Evolutionary conservation across 1,140 invertebrate species (phyloP).

Genomic region (Drosophila insularis): DNA sequence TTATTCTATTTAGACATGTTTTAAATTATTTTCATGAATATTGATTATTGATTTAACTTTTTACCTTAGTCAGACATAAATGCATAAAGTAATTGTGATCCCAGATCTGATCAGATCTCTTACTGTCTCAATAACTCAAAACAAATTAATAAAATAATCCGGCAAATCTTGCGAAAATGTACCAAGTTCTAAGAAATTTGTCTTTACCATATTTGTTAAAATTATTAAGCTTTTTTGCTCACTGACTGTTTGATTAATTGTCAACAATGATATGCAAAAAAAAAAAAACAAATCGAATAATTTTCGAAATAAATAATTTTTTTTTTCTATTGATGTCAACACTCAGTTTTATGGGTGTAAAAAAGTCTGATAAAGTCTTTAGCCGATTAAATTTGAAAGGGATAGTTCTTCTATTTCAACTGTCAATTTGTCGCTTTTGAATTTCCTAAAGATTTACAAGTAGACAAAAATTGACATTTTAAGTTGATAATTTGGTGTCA

Average conservation of each 20-base stretch:
- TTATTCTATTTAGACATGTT: too few relatives aligned
- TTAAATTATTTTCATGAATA: too few relatives aligned
- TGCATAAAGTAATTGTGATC: too few relatives aligned
- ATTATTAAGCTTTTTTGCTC: background rate
- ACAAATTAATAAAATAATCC: background rate
- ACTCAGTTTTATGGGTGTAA: too few relatives aligned
- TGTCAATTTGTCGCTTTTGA: background rate
- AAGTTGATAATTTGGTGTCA: background rate
- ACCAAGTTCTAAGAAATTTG: background rate
- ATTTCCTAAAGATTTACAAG: background rate
- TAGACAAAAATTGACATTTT: background rate
- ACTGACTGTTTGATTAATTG: background rate
- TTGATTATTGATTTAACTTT: too few relatives aligned
- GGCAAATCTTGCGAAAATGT: background rate
- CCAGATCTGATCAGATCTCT: too few relatives aligned
- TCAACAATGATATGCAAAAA: slow-evolving; percentile 1
- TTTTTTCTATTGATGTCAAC: background rate
- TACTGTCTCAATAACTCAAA: too few relatives aligned
- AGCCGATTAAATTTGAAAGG: background rate
- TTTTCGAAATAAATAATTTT: background rate
- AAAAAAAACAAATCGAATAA: background rate
- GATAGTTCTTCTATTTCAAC: background rate
- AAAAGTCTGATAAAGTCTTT: background rate
- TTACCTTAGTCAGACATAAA: too few relatives aligned
- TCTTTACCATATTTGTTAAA: background rate